Evolutionary conservation across 2,888 invertebrate genomes (phyloP).

Genomic region (Escarpia spicata): DNA sequence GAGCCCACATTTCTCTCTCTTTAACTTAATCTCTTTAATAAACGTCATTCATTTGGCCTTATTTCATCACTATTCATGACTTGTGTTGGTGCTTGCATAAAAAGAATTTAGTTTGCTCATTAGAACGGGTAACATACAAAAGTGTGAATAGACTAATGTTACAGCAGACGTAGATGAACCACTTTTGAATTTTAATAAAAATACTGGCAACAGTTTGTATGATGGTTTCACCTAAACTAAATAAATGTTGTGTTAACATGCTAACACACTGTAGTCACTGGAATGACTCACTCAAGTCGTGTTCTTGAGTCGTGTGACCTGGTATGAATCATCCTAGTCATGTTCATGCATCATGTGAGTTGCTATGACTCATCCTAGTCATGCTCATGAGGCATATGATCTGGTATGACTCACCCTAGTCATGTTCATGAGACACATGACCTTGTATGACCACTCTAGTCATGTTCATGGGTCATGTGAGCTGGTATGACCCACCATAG

Average conservation of each 20-base stretch:
- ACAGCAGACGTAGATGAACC: too few relatives aligned
- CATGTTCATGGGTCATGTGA: slow-evolving; percentile 93
- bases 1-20: too few relatives aligned
- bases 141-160: too few relatives aligned
- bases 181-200: too few relatives aligned
- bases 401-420: slow-evolving; percentile 76
- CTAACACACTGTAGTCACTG: slow-evolving; percentile 84
- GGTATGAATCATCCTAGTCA: slow-evolving; percentile 78
- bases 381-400: slow-evolving; percentile 74
- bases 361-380: slow-evolving; percentile 91
- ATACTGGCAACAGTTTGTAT: too few relatives aligned
- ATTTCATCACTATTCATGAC: too few relatives aligned
- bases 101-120: too few relatives aligned
- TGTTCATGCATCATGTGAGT: slow-evolving; percentile 92
- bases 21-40: too few relatives aligned
- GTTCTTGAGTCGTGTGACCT: slow-evolving; percentile 70
- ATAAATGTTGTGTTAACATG: not conserved
- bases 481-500: slow-evolving; percentile 92
- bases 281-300: slow-evolving; percentile 86
- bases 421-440: slow-evolving; percentile 93
- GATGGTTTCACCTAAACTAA: too few relatives aligned
- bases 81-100: too few relatives aligned
- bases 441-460: slow-evolving; percentile 95
- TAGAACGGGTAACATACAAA: slow-evolving; percentile 69
- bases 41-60: too few relatives aligned